Conservation (phyloP, 2,888 invertebrate genomes). For the Brachycybe producta region DNA sequence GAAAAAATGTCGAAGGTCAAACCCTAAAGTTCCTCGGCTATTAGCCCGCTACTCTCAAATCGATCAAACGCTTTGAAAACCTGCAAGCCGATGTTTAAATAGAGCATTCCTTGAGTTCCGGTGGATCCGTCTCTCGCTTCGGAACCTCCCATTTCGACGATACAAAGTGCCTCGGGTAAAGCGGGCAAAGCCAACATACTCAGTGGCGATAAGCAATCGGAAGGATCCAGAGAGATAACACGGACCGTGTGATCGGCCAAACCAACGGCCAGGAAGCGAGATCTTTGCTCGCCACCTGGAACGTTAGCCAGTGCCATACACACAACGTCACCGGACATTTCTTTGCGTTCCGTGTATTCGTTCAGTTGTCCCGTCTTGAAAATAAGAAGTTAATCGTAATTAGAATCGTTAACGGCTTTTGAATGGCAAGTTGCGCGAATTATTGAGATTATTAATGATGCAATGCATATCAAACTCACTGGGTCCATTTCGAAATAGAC, state of each 20-base stretch:
- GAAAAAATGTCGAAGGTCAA: slow-evolving; percentile 7
- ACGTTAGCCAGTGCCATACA: slow-evolving; percentile 97
- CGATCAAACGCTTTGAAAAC: slow-evolving; percentile 25
- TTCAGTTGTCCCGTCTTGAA: slow-evolving; percentile 89
- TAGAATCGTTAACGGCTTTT: slow-evolving; percentile 10
- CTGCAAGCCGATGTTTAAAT: slow-evolving; percentile 88
- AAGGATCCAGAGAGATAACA: slow-evolving; percentile 92
- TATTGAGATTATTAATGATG: slow-evolving; percentile 12
- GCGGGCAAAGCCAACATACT: slow-evolving; percentile 95
- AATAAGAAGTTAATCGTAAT: slow-evolving; percentile 20
- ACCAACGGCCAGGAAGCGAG: slow-evolving; percentile 90
- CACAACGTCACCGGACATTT: slow-evolving; percentile 91
- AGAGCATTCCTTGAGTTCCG: slow-evolving; percentile 57
- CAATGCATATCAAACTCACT: slow-evolving; percentile 48
- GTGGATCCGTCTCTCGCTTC: slow-evolving; percentile 40
- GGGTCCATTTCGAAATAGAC: slow-evolving; percentile 99
- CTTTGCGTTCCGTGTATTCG: slow-evolving; percentile 94
- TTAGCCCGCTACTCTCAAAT: background rate
- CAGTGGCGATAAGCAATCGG: slow-evolving; percentile 84
- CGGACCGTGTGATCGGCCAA: slow-evolving; percentile 91
- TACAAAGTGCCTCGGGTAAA: slow-evolving; percentile 88
- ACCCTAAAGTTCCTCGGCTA: slow-evolving; percentile 11
- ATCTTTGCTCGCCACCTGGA: slow-evolving; percentile 84
- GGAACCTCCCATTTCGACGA: slow-evolving; percentile 78
- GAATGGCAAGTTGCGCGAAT: background rate